phyloP scores from a whole-genome alignment of 2,113 vertebrate species.

The Anseranas semipalmata region DNA sequence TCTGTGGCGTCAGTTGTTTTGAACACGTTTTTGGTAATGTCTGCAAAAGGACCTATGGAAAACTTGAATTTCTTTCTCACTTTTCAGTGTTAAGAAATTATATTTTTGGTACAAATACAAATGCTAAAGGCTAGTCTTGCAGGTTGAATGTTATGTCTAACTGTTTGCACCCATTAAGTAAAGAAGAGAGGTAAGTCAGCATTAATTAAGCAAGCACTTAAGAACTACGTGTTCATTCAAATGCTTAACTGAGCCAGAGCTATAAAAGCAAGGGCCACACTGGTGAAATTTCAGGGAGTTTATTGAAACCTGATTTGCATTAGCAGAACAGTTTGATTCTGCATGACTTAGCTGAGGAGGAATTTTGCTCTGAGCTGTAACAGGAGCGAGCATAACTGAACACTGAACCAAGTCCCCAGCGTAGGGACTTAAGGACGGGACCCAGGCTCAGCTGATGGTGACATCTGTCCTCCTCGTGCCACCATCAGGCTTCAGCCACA shows the following conservation, averaged over 20 bases:
- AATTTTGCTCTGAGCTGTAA: neutral
- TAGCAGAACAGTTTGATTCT: neutral
- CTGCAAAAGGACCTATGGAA: neutral
- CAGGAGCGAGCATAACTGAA: neutral
- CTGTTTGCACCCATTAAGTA: neutral
- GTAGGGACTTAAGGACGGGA: neutral
- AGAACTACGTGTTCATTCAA: neutral
- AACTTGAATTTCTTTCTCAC: neutral
- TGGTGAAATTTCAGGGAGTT: neutral
- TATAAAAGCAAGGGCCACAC: neutral
- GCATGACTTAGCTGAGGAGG: neutral
- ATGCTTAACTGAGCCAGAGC: neutral
- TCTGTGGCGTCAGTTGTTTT: neutral
- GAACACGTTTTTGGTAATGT: neutral
- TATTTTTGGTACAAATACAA: neutral
- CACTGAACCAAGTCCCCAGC: neutral
- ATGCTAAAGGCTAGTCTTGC: neutral
- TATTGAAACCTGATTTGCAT: neutral
- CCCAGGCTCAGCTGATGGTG: rapidly evolving
- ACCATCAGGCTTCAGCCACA: neutral
- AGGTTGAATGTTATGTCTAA: neutral
- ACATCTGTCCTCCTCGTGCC: neutral
- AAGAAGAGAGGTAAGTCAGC: neutral
- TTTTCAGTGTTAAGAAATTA: neutral
- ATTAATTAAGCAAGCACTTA: neutral